phyloP scores from a whole-genome alignment of 2,888 invertebrate genomes.

The Cephus rjabovi region DNA sequence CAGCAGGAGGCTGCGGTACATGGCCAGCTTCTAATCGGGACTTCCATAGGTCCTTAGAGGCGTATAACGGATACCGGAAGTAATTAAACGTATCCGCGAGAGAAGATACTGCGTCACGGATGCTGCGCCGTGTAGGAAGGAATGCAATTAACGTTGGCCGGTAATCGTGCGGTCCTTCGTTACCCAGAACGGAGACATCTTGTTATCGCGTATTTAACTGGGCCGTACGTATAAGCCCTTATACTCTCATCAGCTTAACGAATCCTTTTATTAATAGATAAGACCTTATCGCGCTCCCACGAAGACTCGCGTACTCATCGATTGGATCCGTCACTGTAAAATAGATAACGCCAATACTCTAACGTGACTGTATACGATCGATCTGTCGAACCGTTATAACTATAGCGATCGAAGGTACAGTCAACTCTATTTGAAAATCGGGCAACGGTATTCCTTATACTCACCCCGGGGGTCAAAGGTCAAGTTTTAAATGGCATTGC shows the following conservation, averaged over 20 bases:
- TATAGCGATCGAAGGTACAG: slow-evolving; percentile 6
- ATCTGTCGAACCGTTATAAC: neutral
- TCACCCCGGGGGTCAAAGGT: slow-evolving; percentile 17
- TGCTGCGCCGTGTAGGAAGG: slow-evolving; percentile 30
- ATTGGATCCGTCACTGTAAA: neutral
- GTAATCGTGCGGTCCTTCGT: slow-evolving; percentile 26
- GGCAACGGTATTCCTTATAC: slow-evolving; percentile 18
- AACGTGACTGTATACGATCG: neutral
- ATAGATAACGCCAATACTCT: neutral
- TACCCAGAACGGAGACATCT: slow-evolving; percentile 3
- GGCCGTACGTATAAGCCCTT: neutral
- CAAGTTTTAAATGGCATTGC: slow-evolving; percentile 15
- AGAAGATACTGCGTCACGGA: slow-evolving; percentile 21
- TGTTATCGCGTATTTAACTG: neutral
- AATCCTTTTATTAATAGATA: neutral
- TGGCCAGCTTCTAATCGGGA: neutral
- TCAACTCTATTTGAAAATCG: slow-evolving; percentile 15
- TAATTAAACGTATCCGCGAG: slow-evolving; percentile 44
- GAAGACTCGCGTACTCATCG: neutral
- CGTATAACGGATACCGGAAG: slow-evolving; percentile 30
- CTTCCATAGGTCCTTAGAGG: neutral
- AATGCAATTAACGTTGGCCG: slow-evolving; percentile 45
- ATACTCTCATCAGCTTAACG: neutral
- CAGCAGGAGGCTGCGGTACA: neutral
- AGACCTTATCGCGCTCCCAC: neutral